A percentile compares a stretch with the other conserved stretches of the same genome.
phyloP scores from a whole-genome alignment of 2,888 invertebrate species.

The Gari tellinella region DNA sequence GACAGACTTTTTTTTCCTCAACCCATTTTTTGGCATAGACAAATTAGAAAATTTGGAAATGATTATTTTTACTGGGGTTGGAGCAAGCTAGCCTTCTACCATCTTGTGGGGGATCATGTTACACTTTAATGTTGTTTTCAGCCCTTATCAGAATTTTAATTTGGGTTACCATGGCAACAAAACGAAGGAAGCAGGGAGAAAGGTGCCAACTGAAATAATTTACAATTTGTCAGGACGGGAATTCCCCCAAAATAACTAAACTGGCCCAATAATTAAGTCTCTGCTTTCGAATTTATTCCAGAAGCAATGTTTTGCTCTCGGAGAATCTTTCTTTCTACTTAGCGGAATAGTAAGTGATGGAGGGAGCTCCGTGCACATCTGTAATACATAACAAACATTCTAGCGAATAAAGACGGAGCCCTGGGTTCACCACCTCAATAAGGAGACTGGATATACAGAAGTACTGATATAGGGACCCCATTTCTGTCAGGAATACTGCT shows the following conservation, averaged over 20 bases:
- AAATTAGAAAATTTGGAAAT: conserved; percentile 31
- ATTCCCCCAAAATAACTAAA: conserved; percentile 21
- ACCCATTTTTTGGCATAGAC: conserved; percentile 24
- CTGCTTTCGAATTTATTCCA: conserved; percentile 24
- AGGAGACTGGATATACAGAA: too few species aligned
- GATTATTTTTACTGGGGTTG: conserved; percentile 24
- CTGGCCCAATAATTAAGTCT: conserved; percentile 34
- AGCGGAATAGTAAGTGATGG: too few species aligned
- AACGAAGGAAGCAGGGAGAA: conserved; percentile 57
- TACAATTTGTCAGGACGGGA: conserved; percentile 56
- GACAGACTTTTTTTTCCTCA: too few species aligned
- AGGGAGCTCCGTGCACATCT: too few species aligned
- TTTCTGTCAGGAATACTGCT: too few species aligned
- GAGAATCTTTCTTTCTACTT: not conserved
- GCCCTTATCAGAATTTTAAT: conserved; percentile 76
- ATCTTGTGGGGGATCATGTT: conserved; percentile 48
- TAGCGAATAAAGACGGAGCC: too few species aligned
- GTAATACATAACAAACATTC: too few species aligned
- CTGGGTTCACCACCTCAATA: too few species aligned
- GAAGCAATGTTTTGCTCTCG: conserved; percentile 2
- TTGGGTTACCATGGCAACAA: conserved; percentile 72
- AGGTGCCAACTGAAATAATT: conserved; percentile 62
- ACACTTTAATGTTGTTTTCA: conserved; percentile 72
- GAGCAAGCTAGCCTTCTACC: not conserved
- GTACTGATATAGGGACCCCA: too few species aligned